These are phyloP conservation scores for Dermatemys mawii DNA, from an alignment of 2,113 vertebrate species.

Conservation along the genomic window DNA sequence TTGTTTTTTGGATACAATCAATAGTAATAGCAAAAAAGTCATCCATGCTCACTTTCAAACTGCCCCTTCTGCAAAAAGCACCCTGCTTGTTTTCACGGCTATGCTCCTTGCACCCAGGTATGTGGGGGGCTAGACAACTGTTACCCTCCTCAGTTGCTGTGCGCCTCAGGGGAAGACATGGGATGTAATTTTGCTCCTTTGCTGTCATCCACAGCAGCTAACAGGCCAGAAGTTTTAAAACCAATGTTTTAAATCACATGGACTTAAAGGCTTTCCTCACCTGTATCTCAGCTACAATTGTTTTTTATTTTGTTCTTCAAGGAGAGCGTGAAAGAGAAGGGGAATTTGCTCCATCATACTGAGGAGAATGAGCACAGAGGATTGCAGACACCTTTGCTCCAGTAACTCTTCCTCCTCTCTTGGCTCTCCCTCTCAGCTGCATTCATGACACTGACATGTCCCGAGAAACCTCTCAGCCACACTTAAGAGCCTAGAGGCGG, in stretches of 20 bases:
- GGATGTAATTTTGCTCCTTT: neutral
- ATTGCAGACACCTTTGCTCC: neutral
- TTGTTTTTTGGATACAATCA: constrained; percentile 1
- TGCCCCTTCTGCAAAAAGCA: neutral
- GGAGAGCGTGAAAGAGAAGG: neutral
- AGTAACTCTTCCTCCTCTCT: neutral
- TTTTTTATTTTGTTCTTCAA: neutral
- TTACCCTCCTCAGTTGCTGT: neutral
- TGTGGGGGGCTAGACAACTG: accelerated
- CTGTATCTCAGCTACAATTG: neutral
- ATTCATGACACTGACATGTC: neutral
- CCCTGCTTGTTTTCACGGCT: constrained; percentile 5
- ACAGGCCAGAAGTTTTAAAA: neutral
- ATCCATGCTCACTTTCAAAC: neutral
- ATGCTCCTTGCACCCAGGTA: neutral
- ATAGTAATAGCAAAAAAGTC: constrained; percentile 1
- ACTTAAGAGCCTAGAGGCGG: neutral
- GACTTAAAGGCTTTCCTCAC: neutral
- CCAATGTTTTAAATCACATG: neutral
- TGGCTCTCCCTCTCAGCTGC: neutral
- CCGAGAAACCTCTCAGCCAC: neutral
- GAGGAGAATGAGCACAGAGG: constrained; percentile 1
- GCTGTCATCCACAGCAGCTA: neutral
- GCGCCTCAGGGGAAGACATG: neutral
- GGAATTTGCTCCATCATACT: neutral